Evolutionary conservation across 1,140 invertebrate genomes (phyloP).

Genomic region (Drosophila parabipectinata): DNA sequence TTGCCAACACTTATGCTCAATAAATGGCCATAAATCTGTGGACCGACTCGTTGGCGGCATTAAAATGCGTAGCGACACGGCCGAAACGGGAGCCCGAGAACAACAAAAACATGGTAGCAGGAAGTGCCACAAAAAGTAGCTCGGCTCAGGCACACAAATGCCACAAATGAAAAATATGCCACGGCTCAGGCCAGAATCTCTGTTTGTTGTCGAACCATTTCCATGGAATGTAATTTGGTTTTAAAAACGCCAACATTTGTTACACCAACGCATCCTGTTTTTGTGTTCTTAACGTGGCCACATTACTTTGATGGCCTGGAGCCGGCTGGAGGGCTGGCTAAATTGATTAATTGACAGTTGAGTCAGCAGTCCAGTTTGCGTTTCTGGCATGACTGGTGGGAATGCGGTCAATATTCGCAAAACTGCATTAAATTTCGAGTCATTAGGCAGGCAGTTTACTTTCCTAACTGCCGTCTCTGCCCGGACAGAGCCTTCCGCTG

Average conservation of each 20-base stretch:
- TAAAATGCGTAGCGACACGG: slow-evolving; percentile 61
- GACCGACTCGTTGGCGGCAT: slow-evolving; percentile 45
- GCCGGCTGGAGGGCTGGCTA: slow-evolving; percentile 24
- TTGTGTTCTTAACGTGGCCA: slow-evolving; percentile 43
- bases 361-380: slow-evolving; percentile 46
- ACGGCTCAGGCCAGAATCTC: slow-evolving; percentile 46
- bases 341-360: slow-evolving; percentile 79
- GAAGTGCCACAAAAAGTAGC: slow-evolving; percentile 13
- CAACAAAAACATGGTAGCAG: slow-evolving; percentile 43
- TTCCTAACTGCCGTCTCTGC: not conserved
- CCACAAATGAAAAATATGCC: slow-evolving; percentile 64
- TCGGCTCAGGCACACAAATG: slow-evolving; percentile 26
- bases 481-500: not conserved
- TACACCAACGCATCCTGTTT: slow-evolving; percentile 36
- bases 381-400: slow-evolving; percentile 39
- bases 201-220: slow-evolving; percentile 60
- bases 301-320: slow-evolving; percentile 64
- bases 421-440: slow-evolving; percentile 70
- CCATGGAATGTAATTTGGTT: slow-evolving; percentile 56
- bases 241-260: slow-evolving; percentile 70
- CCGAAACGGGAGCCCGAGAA: slow-evolving; percentile 2
- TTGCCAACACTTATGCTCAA: slow-evolving; percentile 76
- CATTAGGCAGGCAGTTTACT: slow-evolving; percentile 58
- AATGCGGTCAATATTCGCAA: slow-evolving; percentile 48
- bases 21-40: slow-evolving; percentile 69